Percentiles rank a stretch among this genome's conserved stretches.
Evolutionary conservation across 2,888 invertebrate species (phyloP).

Genomic region (Myopa tessellatipennis): DNA sequence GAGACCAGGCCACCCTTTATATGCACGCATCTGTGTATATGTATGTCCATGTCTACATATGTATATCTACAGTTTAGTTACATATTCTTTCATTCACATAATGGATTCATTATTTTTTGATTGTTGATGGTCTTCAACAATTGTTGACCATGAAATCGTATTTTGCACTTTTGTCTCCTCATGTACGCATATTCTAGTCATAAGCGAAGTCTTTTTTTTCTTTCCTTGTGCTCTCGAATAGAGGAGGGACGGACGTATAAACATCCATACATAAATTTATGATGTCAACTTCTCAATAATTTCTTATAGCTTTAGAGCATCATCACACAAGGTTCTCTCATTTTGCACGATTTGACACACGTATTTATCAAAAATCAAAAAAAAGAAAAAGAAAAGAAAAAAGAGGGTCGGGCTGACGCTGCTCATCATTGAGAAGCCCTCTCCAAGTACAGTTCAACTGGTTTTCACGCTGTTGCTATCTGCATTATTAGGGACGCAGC

Average conservation of each 20-base stretch:
- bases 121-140: slow-evolving; percentile 46
- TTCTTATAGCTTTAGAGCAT: neutral
- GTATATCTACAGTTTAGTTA: no score
- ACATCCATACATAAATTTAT: slow-evolving; percentile 4
- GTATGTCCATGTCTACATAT: no score
- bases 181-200: neutral
- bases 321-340: neutral
- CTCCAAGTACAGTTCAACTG: slow-evolving; percentile 29
- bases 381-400: slow-evolving; percentile 11
- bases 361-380: slow-evolving; percentile 17
- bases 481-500: slow-evolving; percentile 13
- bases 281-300: neutral
- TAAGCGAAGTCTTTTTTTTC: neutral
- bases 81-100: no score
- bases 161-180: slow-evolving; percentile 41
- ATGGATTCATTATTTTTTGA: neutral
- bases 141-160: slow-evolving; percentile 46
- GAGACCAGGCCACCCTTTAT: no score
- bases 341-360: slow-evolving; percentile 31
- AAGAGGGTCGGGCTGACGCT: slow-evolving; percentile 22
- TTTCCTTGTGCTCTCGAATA: neutral
- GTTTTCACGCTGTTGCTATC: slow-evolving; percentile 37
- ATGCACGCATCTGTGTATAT: no score
- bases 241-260: no score
- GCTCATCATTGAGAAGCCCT: slow-evolving; percentile 9